Conservation (phyloP, 2,797 vertebrate genomes). For the Dendrocincla fuliginosa region DNA sequence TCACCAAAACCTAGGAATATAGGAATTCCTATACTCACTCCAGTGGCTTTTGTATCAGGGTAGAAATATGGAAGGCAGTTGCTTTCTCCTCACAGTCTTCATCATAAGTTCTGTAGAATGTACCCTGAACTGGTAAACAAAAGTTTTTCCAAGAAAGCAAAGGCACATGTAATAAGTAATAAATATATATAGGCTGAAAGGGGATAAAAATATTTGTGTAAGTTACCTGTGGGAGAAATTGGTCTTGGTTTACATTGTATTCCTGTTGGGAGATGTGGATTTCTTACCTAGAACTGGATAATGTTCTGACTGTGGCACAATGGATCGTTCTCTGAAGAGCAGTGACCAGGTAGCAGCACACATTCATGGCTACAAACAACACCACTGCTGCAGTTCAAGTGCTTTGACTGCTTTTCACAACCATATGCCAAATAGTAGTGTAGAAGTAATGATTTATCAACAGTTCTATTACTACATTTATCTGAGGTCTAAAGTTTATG, state of each 20-base stretch:
- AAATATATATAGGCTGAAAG: conserved; percentile 40
- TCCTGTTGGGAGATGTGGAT: not conserved
- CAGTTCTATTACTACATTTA: not conserved
- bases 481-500: not conserved
- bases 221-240: conserved; percentile 41
- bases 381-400: not conserved
- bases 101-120: not conserved
- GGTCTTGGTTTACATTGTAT: conserved; percentile 21
- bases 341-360: accelerated
- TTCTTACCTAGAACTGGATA: not conserved
- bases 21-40: not conserved
- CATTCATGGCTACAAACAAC: not conserved
- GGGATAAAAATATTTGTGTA: conserved; percentile 37
- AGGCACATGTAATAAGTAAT: conserved; percentile 32
- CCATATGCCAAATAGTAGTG: not conserved
- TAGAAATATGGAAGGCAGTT: conserved; percentile 8
- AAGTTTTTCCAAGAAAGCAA: conserved; percentile 42
- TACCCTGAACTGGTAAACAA: not conserved
- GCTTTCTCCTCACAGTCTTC: not conserved
- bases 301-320: not conserved
- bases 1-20: not conserved
- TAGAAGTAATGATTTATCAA: not conserved
- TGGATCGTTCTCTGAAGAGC: not conserved
- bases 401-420: not conserved
- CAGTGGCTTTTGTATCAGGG: not conserved